These are phyloP conservation scores for Drosophila jambulina DNA, from an alignment of 1,140 invertebrate genomes.

Conservation along the genomic window DNA sequence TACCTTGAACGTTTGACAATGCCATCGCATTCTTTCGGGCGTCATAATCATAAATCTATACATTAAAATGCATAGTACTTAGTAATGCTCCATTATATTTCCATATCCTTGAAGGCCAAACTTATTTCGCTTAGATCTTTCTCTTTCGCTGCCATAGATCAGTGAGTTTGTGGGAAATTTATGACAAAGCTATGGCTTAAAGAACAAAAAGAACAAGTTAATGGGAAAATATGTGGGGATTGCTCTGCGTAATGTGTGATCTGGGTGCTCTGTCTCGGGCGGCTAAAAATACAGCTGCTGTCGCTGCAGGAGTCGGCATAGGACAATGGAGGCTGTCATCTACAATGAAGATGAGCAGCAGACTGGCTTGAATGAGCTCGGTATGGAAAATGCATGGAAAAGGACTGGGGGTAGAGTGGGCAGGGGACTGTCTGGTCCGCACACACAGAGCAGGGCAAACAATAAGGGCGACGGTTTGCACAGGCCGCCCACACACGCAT, in stretches of 20 bases:
- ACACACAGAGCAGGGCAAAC: slow-evolving; percentile 34
- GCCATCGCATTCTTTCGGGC: slow-evolving; percentile 3
- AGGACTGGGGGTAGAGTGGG: not conserved
- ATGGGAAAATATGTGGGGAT: slow-evolving; percentile 28
- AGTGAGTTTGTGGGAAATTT: slow-evolving; percentile 26
- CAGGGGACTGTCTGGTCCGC: slow-evolving; percentile 30
- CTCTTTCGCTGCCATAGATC: slow-evolving; percentile 6
- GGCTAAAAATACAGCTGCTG: slow-evolving; percentile 43
- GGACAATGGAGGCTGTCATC: slow-evolving; percentile 53
- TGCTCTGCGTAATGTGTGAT: slow-evolving; percentile 21
- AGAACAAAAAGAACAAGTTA: slow-evolving; percentile 24
- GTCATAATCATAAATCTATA: too few relatives aligned
- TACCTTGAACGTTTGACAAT: not conserved
- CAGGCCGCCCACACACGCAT: slow-evolving; percentile 29
- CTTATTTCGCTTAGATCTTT: slow-evolving; percentile 9
- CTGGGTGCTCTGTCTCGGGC: slow-evolving; percentile 19
- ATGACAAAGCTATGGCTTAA: slow-evolving; percentile 30
- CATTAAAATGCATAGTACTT: not conserved
- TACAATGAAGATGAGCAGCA: slow-evolving; percentile 54
- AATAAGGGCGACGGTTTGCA: slow-evolving; percentile 56
- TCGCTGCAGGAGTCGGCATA: slow-evolving; percentile 39
- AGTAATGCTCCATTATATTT: not conserved
- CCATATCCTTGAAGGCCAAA: slow-evolving; percentile 2
- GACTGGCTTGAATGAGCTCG: slow-evolving; percentile 43
- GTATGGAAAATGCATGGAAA: slow-evolving; percentile 16